Evolutionary conservation across 2,113 vertebrate species (phyloP).

Genomic region (Syngnathus scovelli): DNA sequence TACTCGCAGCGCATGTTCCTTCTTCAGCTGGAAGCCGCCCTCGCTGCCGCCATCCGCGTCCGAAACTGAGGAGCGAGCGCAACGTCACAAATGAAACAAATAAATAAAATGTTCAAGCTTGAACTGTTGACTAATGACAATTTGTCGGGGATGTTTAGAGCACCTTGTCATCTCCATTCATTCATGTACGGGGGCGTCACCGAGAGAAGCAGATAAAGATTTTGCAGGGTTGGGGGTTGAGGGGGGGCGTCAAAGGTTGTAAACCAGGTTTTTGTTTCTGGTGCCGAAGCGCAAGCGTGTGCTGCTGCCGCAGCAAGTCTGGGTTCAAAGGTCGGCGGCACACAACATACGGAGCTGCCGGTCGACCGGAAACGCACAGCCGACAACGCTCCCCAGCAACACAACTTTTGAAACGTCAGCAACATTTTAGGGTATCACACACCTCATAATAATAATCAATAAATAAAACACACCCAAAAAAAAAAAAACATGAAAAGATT

Average conservation of each 20-base stretch:
- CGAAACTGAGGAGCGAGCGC: conserved; percentile 78
- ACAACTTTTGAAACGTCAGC: neutral
- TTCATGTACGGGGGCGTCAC: neutral
- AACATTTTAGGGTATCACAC: no score
- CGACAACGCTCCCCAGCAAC: conserved; percentile 7
- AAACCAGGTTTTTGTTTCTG: conserved; percentile 8
- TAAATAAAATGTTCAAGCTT: no score
- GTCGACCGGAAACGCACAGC: conserved; percentile 40
- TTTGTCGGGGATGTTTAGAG: no score
- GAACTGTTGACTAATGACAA: no score
- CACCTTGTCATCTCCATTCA: no score
- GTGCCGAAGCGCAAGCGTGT: conserved; percentile 14
- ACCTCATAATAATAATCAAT: no score
- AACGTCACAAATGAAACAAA: neutral
- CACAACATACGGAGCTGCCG: conserved; percentile 51
- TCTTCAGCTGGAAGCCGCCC: conserved; percentile 94
- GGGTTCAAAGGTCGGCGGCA: conserved; percentile 44
- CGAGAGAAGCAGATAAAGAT: neutral
- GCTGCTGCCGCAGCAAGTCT: conserved; percentile 23
- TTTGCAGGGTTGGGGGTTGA: neutral
- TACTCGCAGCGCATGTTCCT: conserved; percentile 97
- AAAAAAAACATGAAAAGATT: no score
- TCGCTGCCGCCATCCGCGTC: conserved; percentile 92
- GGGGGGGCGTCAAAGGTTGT: neutral
- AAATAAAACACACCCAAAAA: no score